Conservation (phyloP, 2,113 vertebrate species). For the Felis catus region F.catus_Fca126_mat1.0 CM031420.1:144554001-144554500, state of each 20-base stretch:
- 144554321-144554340: not conserved
- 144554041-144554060: not conserved
- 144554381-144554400: not conserved
- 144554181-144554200: not conserved
- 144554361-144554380: constrained; percentile 42
- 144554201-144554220: not conserved
- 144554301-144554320: constrained; percentile 15
- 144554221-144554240: not conserved
- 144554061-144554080: not conserved
- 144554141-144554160: not conserved
- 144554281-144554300: constrained; percentile 11
- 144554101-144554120: not conserved
- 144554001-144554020: not conserved
- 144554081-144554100: not conserved
- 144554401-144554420: not conserved
- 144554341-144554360: constrained; percentile 18
- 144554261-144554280: not conserved
- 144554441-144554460: not conserved
- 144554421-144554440: not conserved
- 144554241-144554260: not conserved
- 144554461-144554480: not conserved
- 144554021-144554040: not conserved
- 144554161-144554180: not conserved
- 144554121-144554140: not conserved
- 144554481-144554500: not conserved